Evolutionary conservation across 2,888 invertebrate genomes (phyloP).

Genomic region (Meteorus colon): DNA sequence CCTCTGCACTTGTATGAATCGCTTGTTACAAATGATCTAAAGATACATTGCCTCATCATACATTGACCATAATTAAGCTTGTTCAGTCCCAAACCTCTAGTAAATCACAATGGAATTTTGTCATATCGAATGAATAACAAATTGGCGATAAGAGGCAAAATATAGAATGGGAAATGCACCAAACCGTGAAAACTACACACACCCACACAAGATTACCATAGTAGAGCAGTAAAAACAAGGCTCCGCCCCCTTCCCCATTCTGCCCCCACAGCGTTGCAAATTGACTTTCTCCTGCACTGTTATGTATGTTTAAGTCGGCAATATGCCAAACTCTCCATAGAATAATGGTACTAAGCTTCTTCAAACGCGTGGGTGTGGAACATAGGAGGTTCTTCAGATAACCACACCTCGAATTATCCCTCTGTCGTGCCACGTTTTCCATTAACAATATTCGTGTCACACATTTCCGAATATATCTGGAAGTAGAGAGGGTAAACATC

Average conservation of each 20-base stretch:
- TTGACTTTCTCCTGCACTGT: not conserved
- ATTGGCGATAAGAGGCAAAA: too few species aligned
- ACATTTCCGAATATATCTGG: slow-evolving; percentile 27
- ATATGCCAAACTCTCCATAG: slow-evolving; percentile 16
- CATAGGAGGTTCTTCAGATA: slow-evolving; percentile 64
- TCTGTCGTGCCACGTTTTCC: slow-evolving; percentile 45
- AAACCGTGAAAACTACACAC: not conserved
- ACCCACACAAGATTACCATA: too few species aligned
- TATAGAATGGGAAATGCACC: not conserved
- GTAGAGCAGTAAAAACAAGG: not conserved
- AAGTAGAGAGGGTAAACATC: slow-evolving; percentile 43
- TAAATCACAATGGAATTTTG: too few species aligned
- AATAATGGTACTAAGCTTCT: slow-evolving; percentile 28
- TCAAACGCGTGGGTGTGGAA: slow-evolving; percentile 62
- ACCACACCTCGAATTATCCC: slow-evolving; percentile 61
- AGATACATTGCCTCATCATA: too few species aligned
- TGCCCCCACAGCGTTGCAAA: not conserved
- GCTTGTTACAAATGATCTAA: not conserved
- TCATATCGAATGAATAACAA: too few species aligned
- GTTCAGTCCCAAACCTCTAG: too few species aligned
- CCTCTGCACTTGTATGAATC: not conserved
- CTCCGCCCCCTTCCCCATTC: slow-evolving; percentile 23
- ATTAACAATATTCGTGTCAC: slow-evolving; percentile 41
- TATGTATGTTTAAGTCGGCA: not conserved
- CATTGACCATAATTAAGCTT: too few species aligned